Base-by-base conservation (phyloP, 92 coral and sea anemone species). In the Micromussa lordhowensis region DNA sequence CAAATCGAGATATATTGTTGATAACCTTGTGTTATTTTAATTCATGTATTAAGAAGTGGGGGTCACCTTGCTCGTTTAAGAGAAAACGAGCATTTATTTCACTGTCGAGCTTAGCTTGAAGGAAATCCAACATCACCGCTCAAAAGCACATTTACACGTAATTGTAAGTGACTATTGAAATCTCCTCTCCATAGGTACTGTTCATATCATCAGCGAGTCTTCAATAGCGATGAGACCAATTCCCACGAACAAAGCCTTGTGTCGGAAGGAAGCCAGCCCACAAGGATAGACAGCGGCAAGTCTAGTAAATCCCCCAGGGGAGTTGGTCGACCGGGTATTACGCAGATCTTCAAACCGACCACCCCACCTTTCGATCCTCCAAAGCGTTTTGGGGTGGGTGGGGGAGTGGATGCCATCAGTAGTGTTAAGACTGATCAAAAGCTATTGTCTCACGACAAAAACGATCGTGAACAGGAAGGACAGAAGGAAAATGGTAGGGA, bases 161-260 rank as follows among this genome's bases (percentile, higher is more conserved):
- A n/a, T n/a, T 61, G 30, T 61, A 61, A 61, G 19, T 63, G 44
- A 32, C 63, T 53, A 26, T 15, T 3, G 35, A 57, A 49, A 44
- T 38, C 64, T 77, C 21, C 4, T n/a, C 35, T 70, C 19, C 30
- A 7, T 48, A 87, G 90, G 19, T 87, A 87, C 80, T 87, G 90
- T 55, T 80, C 90, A 17, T 87, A 87, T 81, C 90, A 87, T 15
- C 90, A 87, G 61, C 79, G 90, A 48, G 80, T 86, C 66, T 79
- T 81, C n/a, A 70, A 80, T 80, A 26, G 59, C 30, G 83, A 68
- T 13, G 73, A 80, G 24, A 22, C 14, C 48, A 66, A 59, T 4
- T 2, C 82, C 38, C 77, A 22, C 14, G 86, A 79, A 12, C 57
- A 35, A 32, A 68, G 80, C 49, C n/a, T 18, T 26, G 34, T 59